phyloP scores from a whole-genome alignment of 2,797 vertebrate genomes.

The Bufotes viridis region DNA sequence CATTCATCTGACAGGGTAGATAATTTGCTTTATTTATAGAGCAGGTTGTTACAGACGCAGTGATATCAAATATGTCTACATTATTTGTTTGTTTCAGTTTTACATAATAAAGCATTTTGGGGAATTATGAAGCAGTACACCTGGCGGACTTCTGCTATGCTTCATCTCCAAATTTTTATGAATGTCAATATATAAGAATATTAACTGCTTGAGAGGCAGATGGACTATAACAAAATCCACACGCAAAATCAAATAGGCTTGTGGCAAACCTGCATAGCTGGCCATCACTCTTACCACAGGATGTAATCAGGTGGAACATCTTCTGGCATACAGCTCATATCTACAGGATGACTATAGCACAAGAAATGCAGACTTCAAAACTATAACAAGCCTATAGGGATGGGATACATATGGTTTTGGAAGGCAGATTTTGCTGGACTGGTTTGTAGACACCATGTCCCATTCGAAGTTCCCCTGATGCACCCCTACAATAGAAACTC shows the following conservation, averaged over 20 bases:
- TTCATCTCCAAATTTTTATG: conserved; percentile 57
- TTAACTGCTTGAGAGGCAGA: conserved; percentile 52
- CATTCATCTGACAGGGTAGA: too few relatives aligned
- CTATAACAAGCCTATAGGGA: background rate
- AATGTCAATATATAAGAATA: conserved; percentile 54
- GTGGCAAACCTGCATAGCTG: conserved; percentile 19
- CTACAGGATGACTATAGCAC: background rate
- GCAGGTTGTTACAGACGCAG: too few relatives aligned
- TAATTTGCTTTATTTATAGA: too few relatives aligned
- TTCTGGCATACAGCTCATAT: conserved; percentile 40
- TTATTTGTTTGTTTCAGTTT: too few relatives aligned
- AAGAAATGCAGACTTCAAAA: background rate
- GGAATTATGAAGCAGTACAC: conserved; percentile 44
- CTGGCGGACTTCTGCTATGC: conserved; percentile 56
- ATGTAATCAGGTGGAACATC: conserved; percentile 36
- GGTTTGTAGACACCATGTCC: too few relatives aligned
- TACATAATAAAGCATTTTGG: too few relatives aligned
- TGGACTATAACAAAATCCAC: conserved; percentile 42
- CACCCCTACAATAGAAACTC: too few relatives aligned
- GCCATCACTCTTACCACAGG: conserved; percentile 32
- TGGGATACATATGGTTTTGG: too few relatives aligned
- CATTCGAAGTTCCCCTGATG: too few relatives aligned
- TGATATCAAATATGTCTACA: too few relatives aligned
- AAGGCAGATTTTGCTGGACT: too few relatives aligned
- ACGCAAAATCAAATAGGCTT: conserved; percentile 29